Conservation (phyloP, 2,888 invertebrate species). For the Syritta pipiens region DNA sequence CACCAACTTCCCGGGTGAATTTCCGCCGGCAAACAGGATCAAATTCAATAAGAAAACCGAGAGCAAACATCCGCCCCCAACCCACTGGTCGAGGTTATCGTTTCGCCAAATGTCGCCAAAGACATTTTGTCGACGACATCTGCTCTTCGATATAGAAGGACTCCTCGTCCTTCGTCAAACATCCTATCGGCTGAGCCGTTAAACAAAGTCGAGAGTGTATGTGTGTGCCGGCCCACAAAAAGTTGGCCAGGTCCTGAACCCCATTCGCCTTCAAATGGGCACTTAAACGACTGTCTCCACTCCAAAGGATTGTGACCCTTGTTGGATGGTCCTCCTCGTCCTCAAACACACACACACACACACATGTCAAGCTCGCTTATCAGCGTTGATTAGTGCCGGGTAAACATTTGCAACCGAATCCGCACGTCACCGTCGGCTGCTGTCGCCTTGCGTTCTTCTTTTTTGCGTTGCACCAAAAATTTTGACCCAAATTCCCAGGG, state of each 20-base stretch:
- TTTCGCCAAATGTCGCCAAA: slow-evolving; percentile 57
- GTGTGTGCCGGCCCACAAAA: slow-evolving; percentile 38
- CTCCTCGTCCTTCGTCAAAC: slow-evolving; percentile 40
- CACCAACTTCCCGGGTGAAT: slow-evolving; percentile 43
- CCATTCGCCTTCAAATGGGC: slow-evolving; percentile 59
- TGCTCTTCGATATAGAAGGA: slow-evolving; percentile 43
- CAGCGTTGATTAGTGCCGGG: slow-evolving; percentile 47
- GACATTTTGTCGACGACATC: slow-evolving; percentile 36
- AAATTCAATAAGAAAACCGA: slow-evolving; percentile 57
- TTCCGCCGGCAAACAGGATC: slow-evolving; percentile 35
- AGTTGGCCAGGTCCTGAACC: slow-evolving; percentile 25
- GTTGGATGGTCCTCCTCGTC: slow-evolving; percentile 39
- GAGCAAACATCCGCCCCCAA: slow-evolving; percentile 49
- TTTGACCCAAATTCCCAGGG: slow-evolving; percentile 37
- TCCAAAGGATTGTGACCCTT: slow-evolving; percentile 1
- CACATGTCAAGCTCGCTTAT: slow-evolving; percentile 39
- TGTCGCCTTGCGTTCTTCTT: neutral
- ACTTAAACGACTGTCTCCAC: slow-evolving; percentile 51
- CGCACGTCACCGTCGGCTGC: too few relatives aligned
- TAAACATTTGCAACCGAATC: slow-evolving; percentile 14
- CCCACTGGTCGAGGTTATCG: slow-evolving; percentile 47
- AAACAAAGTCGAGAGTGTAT: slow-evolving; percentile 52
- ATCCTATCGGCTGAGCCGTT: slow-evolving; percentile 51
- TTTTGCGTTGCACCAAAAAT: neutral
- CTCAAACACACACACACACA: neutral